A percentile compares a stretch with the other conserved stretches of the same genome.
These are phyloP conservation scores for Falco berigora DNA, from an alignment of 2,797 vertebrate genomes.

Conservation along the genomic window DNA sequence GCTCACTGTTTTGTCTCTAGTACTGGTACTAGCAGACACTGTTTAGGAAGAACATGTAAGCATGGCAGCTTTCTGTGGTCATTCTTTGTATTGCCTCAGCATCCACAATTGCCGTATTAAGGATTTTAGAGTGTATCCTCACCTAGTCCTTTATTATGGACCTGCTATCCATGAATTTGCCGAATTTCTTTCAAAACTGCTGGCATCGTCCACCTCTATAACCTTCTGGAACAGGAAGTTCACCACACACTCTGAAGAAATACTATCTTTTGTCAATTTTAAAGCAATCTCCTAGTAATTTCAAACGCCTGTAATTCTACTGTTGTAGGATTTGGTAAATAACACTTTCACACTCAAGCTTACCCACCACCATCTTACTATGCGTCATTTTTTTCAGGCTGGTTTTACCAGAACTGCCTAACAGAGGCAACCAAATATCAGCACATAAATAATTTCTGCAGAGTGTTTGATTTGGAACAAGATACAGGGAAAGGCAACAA, in stretches of 20 bases:
- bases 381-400: not conserved
- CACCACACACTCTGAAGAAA: not conserved
- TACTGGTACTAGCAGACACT: not conserved
- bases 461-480: not conserved
- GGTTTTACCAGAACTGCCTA: not conserved
- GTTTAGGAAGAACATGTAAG: not conserved
- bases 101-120: not conserved
- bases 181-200: not conserved
- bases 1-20: not conserved
- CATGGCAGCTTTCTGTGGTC: not conserved
- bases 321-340: not conserved
- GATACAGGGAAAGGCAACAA: not conserved
- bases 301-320: not conserved
- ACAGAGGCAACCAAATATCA: not conserved
- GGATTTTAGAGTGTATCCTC: not conserved
- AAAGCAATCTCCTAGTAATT: not conserved
- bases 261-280: not conserved
- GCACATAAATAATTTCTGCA: not conserved
- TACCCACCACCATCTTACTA: not conserved
- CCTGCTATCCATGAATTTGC: not conserved
- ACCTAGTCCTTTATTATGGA: not conserved
- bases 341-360: not conserved
- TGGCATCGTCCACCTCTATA: not conserved
- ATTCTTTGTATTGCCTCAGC: not conserved
- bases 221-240: not conserved